These are phyloP conservation scores for Thereva unica DNA, from an alignment of 2,888 invertebrate genomes.

Conservation along the genomic window DNA sequence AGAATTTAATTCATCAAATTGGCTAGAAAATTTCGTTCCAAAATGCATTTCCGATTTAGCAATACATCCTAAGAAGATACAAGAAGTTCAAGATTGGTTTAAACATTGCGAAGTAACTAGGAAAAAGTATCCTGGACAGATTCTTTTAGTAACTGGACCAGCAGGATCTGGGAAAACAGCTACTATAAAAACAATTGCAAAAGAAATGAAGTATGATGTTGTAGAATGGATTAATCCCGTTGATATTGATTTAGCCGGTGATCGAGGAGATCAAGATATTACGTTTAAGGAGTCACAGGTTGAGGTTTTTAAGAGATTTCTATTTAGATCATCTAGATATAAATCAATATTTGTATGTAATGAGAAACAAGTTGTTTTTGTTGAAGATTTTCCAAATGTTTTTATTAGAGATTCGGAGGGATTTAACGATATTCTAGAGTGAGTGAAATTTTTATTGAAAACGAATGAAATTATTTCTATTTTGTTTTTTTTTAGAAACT, in stretches of 20 bases:
- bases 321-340: slow-evolving; percentile 78
- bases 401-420: slow-evolving; percentile 68
- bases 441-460: slow-evolving; percentile 48
- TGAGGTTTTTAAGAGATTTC: slow-evolving; percentile 73
- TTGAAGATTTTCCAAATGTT: slow-evolving; percentile 84
- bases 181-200: slow-evolving; percentile 69
- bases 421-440: slow-evolving; percentile 73
- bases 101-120: slow-evolving; percentile 47
- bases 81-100: slow-evolving; percentile 74
- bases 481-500: slow-evolving; percentile 28
- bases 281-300: slow-evolving; percentile 63
- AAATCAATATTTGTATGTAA: slow-evolving; percentile 61
- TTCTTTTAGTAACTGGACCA: slow-evolving; percentile 78
- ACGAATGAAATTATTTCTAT: neutral
- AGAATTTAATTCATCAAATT: slow-evolving; percentile 54
- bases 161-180: slow-evolving; percentile 85
- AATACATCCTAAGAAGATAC: slow-evolving; percentile 74
- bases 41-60: slow-evolving; percentile 66
- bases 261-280: slow-evolving; percentile 44
- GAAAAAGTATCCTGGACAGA: slow-evolving; percentile 56
- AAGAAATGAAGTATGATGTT: slow-evolving; percentile 60
- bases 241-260: slow-evolving; percentile 65
- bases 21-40: slow-evolving; percentile 68
- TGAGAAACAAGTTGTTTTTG: slow-evolving; percentile 66
- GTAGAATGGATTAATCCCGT: slow-evolving; percentile 84